Evolutionary conservation across 2,797 vertebrate genomes (phyloP).

Genomic region (Sebastes diaconus): DNA sequence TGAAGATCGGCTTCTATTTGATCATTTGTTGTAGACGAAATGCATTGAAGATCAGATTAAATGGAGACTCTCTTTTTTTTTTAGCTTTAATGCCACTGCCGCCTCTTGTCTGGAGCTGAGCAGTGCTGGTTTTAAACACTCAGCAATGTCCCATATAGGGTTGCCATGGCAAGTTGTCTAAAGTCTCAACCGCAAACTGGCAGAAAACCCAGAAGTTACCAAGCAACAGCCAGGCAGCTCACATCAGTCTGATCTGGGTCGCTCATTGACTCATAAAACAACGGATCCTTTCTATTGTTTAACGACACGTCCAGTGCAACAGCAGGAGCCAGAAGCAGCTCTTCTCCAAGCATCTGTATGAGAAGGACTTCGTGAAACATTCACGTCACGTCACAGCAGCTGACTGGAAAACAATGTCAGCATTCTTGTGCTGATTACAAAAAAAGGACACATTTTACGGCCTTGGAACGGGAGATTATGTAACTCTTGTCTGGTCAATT

Average conservation of each 20-base stretch:
- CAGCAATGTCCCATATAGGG: not conserved
- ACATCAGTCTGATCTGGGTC: constrained; percentile 35
- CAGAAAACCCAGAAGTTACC: constrained; percentile 11
- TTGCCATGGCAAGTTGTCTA: constrained; percentile 20
- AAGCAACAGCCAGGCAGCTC: constrained; percentile 28
- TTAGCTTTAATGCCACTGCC: not conserved
- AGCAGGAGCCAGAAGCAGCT: not conserved
- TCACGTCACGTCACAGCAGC: not conserved
- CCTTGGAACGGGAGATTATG: not conserved
- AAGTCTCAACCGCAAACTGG: not conserved
- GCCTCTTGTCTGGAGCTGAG: not conserved
- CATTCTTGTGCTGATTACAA: not conserved
- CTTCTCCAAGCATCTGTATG: not conserved
- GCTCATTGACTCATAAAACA: constrained; percentile 14
- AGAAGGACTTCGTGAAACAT: not conserved
- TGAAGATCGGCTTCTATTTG: not conserved
- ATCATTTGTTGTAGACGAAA: not conserved
- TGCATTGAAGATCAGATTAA: not conserved
- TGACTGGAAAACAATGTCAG: not conserved
- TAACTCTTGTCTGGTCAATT: not conserved
- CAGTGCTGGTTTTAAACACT: not conserved
- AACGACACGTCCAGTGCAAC: not conserved
- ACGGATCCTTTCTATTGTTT: constrained; percentile 28
- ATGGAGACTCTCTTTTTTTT: too few species aligned
- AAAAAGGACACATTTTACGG: not conserved